Percentiles rank a stretch among this genome's conserved stretches.
These are phyloP conservation scores for Oscheius onirici DNA, from an alignment of 2,888 invertebrate species.

Conservation along the genomic window DNA sequence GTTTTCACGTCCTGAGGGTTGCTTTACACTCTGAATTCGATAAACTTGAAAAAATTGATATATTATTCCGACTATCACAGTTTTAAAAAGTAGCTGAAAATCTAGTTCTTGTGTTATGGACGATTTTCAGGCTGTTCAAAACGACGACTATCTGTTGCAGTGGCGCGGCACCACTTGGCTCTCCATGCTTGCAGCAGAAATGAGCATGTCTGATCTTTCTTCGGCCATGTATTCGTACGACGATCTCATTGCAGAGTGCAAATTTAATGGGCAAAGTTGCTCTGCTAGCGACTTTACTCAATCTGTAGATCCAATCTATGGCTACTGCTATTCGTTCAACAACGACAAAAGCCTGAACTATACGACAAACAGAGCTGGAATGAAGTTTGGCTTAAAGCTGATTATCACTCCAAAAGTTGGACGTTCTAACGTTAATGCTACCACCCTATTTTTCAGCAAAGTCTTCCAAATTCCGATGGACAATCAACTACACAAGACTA, in stretches of 20 bases:
- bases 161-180: slow-evolving; percentile 19
- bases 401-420: slow-evolving; percentile 46
- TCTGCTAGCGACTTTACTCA: slow-evolving; percentile 40
- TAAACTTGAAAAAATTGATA: too few species aligned
- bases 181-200: slow-evolving; percentile 34
- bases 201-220: slow-evolving; percentile 28
- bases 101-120: too few species aligned
- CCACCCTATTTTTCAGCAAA: slow-evolving; percentile 38
- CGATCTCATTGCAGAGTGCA: slow-evolving; percentile 52
- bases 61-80: too few species aligned
- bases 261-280: slow-evolving; percentile 47
- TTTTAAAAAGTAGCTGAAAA: too few species aligned
- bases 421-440: too few species aligned
- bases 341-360: slow-evolving; percentile 40
- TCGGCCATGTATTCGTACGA: slow-evolving; percentile 45
- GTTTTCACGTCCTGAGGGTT: neutral
- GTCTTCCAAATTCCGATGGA: slow-evolving; percentile 23
- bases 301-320: slow-evolving; percentile 53
- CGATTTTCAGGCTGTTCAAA: slow-evolving; percentile 32
- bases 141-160: slow-evolving; percentile 32
- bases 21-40: too few species aligned
- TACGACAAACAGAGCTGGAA: slow-evolving; percentile 47
- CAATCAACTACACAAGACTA: slow-evolving; percentile 28
- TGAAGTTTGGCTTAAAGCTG: slow-evolving; percentile 50
- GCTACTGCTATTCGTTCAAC: slow-evolving; percentile 55